These are phyloP conservation scores for Nesidiocoris tenuis DNA, from an alignment of 2,888 invertebrate species.

Conservation along the genomic window DNA sequence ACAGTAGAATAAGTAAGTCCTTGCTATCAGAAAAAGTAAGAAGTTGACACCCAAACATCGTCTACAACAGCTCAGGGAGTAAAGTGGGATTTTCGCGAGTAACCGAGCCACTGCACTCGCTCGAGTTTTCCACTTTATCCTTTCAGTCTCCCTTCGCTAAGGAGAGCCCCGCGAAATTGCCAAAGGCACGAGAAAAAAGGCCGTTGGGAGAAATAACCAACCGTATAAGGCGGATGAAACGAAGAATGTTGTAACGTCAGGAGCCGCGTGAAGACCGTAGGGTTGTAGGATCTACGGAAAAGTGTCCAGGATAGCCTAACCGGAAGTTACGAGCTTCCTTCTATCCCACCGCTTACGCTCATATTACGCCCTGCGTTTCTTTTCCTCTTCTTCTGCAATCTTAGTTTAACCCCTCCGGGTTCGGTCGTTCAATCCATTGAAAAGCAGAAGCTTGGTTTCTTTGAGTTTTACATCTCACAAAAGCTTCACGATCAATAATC, in stretches of 20 bases:
- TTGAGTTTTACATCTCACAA: too few relatives aligned
- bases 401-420: not conserved
- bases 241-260: not conserved
- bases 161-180: constrained; percentile 24
- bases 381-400: too few relatives aligned
- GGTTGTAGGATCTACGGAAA: not conserved
- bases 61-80: constrained; percentile 28
- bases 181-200: constrained; percentile 19
- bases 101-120: not conserved
- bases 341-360: constrained; percentile 32
- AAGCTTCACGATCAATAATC: too few relatives aligned
- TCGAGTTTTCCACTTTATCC: not conserved
- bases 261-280: not conserved
- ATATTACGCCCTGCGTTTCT: constrained; percentile 11
- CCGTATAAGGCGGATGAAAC: not conserved
- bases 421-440: not conserved
- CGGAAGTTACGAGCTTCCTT: constrained; percentile 33
- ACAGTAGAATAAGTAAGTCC: not conserved
- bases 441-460: too few relatives aligned
- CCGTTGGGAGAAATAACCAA: constrained; percentile 22
- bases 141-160: not conserved
- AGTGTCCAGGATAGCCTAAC: constrained; percentile 8
- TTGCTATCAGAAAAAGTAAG: too few relatives aligned
- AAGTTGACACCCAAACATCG: constrained; percentile 4
- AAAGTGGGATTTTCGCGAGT: constrained; percentile 31